A percentile compares a stretch with the other conserved stretches of the same genome.
These are phyloP conservation scores for Theristicus caerulescens DNA, from an alignment of 2,113 vertebrate species.

Conservation along the genomic window DNA sequence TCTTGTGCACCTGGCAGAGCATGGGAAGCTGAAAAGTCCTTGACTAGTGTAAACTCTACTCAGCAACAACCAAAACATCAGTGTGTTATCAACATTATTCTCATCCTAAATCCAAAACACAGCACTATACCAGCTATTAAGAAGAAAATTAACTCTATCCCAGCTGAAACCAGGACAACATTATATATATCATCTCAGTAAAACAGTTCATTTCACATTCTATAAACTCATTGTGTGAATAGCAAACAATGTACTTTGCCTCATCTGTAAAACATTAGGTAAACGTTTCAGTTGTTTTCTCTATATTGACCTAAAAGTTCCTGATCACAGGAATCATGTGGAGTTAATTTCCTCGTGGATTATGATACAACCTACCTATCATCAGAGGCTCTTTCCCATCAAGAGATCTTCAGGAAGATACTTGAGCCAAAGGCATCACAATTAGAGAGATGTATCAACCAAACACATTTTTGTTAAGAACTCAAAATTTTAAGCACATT, in stretches of 20 bases:
- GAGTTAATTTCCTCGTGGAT: not conserved
- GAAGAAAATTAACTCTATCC: too few species aligned
- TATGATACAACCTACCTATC: not conserved
- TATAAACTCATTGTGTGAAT: not conserved
- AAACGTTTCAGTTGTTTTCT: not conserved
- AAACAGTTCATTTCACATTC: not conserved
- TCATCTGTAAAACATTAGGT: not conserved
- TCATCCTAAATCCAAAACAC: too few species aligned
- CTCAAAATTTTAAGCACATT: not conserved
- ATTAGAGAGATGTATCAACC: rapidly evolving
- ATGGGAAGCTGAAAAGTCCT: too few species aligned
- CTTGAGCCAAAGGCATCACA: not conserved
- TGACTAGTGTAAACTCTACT: too few species aligned
- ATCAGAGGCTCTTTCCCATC: not conserved
- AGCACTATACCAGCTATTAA: too few species aligned
- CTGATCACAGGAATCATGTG: not conserved
- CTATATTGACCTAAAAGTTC: not conserved
- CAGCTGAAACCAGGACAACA: too few species aligned
- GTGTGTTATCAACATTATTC: too few species aligned
- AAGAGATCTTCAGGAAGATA: not conserved
- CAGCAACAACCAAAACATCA: too few species aligned
- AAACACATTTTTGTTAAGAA: not conserved
- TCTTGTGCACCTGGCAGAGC: too few species aligned
- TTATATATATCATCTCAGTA: not conserved
- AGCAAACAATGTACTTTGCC: not conserved